Base-by-base conservation (phyloP, 2,888 invertebrate genomes). In the Heteropelma amictum region DNA sequence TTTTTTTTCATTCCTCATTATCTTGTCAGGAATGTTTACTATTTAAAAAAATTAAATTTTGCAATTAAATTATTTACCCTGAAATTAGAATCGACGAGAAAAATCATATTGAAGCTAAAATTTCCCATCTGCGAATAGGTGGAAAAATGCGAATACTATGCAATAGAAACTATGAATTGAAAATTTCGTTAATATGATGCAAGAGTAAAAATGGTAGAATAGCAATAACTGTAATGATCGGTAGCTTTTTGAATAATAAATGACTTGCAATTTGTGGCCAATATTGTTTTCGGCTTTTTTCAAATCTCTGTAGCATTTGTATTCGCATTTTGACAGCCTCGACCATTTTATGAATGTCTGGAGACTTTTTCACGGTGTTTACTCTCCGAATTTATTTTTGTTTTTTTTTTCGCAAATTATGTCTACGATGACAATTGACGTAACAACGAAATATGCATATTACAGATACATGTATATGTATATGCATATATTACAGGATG, bases 391-490 rank as follows among this genome's bases (percentile, higher is more conserved):
- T n/a, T n/a, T n/a, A n/a, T 8, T 42, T 35, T 60, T 53, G 58
- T 42, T 58, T 49, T 60, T 47, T 45, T 35, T 19, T 45, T 28
- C 26, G 49, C 67, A 61, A 75, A 74, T 74, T 71, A 75, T 70
- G 75, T 61, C 65, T 40, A 54, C 70, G 70, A 71, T 75, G 75
- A 75, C 70, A 75, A 75, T 75, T 75, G 65, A 61, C 65, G 70
- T 58, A 58, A 56, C 38, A 47, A 68, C 56, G 56, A 19, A 45
- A 56, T 56, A 26, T 38, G 12, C 10, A 54, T 33, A 30, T 14
- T 26, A 47, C n/a, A 23, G 8, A 38, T 42, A 19, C 19, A 42
- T 54, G 21, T 21, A 54, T n/a, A 38, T 38, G 12, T 12, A 53
- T 53, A n/a, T 4, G 5, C 10, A 33, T 19, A 10, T 45, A 21